Evolutionary conservation across 1,140 invertebrate genomes (phyloP).

Genomic region (Tetramorium alpestre): DNA sequence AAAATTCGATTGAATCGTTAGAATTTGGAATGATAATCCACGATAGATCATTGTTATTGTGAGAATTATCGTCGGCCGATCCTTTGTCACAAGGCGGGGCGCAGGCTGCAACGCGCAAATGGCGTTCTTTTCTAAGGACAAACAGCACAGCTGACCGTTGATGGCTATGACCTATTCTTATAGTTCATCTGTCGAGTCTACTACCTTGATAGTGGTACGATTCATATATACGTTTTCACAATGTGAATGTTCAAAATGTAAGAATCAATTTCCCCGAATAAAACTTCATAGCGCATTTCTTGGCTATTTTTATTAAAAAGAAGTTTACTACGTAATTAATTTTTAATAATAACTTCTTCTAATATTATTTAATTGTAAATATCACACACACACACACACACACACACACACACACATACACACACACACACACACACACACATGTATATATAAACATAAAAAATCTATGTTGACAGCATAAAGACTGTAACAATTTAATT

Average conservation of each 20-base stretch:
- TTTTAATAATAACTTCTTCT: not conserved
- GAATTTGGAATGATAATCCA: slow-evolving; percentile 10
- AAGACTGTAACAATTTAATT: not conserved
- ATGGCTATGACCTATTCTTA: slow-evolving; percentile 83
- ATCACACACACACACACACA: too few relatives aligned
- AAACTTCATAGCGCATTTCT: not conserved
- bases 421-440: too few relatives aligned
- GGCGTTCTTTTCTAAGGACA: slow-evolving; percentile 78
- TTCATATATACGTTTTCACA: slow-evolving; percentile 56
- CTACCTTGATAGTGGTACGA: slow-evolving; percentile 68
- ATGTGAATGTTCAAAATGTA: not conserved
- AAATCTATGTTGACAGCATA: not conserved
- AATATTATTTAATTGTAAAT: not conserved
- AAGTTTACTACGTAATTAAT: not conserved
- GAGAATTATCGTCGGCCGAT: not conserved
- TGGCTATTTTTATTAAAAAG: not conserved
- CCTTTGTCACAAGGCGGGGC: slow-evolving; percentile 35
- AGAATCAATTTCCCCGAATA: not conserved
- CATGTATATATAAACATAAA: not conserved
- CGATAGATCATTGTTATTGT: not conserved
- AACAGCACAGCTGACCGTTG: slow-evolving; percentile 85
- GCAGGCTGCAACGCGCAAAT: slow-evolving; percentile 71
- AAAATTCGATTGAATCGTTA: not conserved
- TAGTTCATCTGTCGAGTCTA: slow-evolving; percentile 84
- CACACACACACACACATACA: too few relatives aligned